Base-by-base conservation (phyloP, 2,113 vertebrate species). In the Arvicanthis niloticus region DNA sequence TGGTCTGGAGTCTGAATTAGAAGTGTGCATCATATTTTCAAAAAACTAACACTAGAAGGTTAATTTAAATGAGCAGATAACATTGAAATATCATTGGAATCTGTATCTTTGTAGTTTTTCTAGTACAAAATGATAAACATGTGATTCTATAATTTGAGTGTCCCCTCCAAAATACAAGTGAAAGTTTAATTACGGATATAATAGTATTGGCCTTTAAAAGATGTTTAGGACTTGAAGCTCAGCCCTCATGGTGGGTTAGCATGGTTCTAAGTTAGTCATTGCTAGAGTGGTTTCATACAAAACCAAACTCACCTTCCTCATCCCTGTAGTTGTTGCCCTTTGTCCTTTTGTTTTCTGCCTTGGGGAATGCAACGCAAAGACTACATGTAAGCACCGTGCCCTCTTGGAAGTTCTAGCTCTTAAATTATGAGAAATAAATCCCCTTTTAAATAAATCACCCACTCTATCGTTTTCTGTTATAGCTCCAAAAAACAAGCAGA, bases 1-100 rank as follows among this genome's bases (percentile, higher is more conserved):
- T 86, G 82, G 58, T 24, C 58, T 85, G 60, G 81, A 45, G 40
- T 31, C n/a, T 65, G 9, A 67, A 16, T 42, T 73, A 12, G 80
- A 87, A 68, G 42, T 67, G 40, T 68, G 68, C 82, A 75, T 96
- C 80, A 75, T 87, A 22, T 81, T 93, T 94, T 93, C 22, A 17
- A 91, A 21, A 94, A 22, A 82, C n/a, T 84, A 88, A 75, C 67
- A 68, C 4, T 91, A 68, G 67, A 94, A 68, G 45, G 58, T 81
- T 72, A 16, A 94, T 94, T 95, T 82, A 94, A 93, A 86, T 88
- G n/a, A 95, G 3, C 75, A 86, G 91, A 75, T 94, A 77, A 93
- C 91, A 91, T 90, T 53, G 88, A 72, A 87, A 60, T 96, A 17
- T 90, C 8, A 11, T 16, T 87, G 68, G 45, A 73, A 91, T 91